Conservation (phyloP, 2,888 invertebrate genomes). For the Aporophyla lueneburgensis region DNA sequence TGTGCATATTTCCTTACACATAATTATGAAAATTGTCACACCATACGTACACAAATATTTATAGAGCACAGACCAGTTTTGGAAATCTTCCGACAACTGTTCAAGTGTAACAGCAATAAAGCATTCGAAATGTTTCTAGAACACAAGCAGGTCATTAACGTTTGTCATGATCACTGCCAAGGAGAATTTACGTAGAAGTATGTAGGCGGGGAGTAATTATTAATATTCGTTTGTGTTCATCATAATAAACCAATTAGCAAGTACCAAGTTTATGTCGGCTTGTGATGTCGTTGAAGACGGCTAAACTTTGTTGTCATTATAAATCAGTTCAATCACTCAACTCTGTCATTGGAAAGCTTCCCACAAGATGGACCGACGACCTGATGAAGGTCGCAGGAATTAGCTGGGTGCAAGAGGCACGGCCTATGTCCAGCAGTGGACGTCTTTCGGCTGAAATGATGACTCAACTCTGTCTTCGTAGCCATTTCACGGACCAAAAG, state of each 20-base stretch:
- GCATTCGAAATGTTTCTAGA: conserved; percentile 76
- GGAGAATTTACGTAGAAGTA: conserved; percentile 74
- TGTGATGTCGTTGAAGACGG: conserved; percentile 27
- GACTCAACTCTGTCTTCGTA: conserved; percentile 13
- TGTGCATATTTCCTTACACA: conserved; percentile 43
- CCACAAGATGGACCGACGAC: too few species aligned
- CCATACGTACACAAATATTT: conserved; percentile 40
- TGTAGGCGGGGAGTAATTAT: conserved; percentile 71
- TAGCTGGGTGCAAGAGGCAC: too few species aligned
- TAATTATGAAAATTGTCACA: conserved; percentile 44
- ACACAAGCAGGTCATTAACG: conserved; percentile 83
- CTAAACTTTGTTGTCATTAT: conserved; percentile 23
- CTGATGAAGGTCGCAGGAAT: too few species aligned
- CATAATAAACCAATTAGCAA: conserved; percentile 65
- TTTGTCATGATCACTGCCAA: conserved; percentile 85
- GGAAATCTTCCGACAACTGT: conserved; percentile 55
- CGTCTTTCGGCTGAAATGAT: too few species aligned
- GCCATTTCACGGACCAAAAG: not conserved
- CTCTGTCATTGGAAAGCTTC: not conserved
- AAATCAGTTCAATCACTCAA: conserved; percentile 32
- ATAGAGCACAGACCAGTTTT: conserved; percentile 62
- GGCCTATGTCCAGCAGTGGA: too few species aligned
- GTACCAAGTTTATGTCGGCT: conserved; percentile 37
- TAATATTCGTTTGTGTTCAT: conserved; percentile 66
- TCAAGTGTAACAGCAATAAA: conserved; percentile 66